Percentiles rank a stretch among this genome's conserved stretches.
Evolutionary conservation across 2,113 vertebrate genomes (phyloP).

Genomic region (Rhagologus leucostigma): DNA sequence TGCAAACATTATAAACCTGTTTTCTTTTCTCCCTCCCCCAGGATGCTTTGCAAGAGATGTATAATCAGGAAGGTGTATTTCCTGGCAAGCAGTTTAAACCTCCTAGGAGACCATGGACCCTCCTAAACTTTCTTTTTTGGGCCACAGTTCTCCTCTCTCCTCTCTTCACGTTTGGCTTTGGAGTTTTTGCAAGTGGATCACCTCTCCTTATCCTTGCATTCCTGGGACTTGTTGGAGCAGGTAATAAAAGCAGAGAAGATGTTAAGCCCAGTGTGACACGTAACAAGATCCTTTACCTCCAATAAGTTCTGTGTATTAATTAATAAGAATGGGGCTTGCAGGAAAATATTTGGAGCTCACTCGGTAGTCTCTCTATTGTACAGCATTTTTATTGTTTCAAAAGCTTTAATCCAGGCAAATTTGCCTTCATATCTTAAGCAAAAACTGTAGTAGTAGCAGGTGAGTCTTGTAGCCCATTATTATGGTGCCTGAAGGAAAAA

Average conservation of each 20-base stretch:
- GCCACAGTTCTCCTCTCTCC: constrained; percentile 92
- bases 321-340: not conserved
- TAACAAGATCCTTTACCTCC: not conserved
- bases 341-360: not conserved
- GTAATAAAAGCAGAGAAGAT: constrained; percentile 63
- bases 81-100: constrained; percentile 86
- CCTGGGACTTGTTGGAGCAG: constrained; percentile 89
- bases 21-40: constrained; percentile 45
- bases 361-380: not conserved
- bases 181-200: constrained; percentile 92
- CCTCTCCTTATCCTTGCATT: constrained; percentile 93
- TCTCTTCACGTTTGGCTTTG: constrained; percentile 90
- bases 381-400: not conserved
- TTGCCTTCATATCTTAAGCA: not conserved
- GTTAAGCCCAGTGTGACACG: not conserved
- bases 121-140: constrained; percentile 96
- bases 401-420: not conserved
- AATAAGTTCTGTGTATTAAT: not conserved
- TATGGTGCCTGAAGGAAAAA: not conserved
- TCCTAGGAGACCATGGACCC: constrained; percentile 85
- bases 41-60: constrained; percentile 94
- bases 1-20: not conserved
- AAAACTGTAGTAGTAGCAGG: not conserved
- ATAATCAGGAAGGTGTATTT: constrained; percentile 86
- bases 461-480: not conserved